Evolutionary conservation across 2,113 vertebrate genomes (phyloP).

Genomic region (Mola mola): DNA sequence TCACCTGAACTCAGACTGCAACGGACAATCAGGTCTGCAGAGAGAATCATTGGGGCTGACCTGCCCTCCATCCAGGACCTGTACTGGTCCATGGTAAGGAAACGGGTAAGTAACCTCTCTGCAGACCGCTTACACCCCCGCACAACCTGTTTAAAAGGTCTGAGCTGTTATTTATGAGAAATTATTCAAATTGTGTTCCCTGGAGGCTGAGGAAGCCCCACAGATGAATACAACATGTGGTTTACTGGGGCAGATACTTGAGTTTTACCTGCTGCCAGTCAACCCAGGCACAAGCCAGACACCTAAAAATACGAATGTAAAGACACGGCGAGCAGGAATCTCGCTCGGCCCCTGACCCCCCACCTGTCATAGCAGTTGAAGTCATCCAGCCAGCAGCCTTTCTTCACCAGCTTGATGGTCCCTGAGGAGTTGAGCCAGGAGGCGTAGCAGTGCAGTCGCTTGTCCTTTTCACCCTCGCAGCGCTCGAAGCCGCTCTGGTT

Average conservation of each 20-base stretch:
- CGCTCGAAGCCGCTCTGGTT: conserved; percentile 95
- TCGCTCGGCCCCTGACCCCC: conserved; percentile 35
- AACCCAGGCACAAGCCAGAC: conserved; percentile 13
- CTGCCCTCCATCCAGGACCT: too few relatives aligned
- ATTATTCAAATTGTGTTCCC: too few relatives aligned
- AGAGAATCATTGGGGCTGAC: too few relatives aligned
- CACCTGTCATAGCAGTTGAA: conserved; percentile 99
- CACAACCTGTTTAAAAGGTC: too few relatives aligned
- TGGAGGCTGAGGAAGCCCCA: too few relatives aligned
- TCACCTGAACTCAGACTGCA: too few relatives aligned
- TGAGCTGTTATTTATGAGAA: too few relatives aligned
- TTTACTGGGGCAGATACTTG: not conserved
- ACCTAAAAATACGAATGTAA: conserved; percentile 32
- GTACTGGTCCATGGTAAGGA: too few relatives aligned
- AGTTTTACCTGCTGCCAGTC: conserved; percentile 5
- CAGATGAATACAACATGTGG: too few relatives aligned
- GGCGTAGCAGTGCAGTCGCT: conserved; percentile 95
- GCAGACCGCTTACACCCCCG: too few relatives aligned
- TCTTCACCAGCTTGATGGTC: conserved; percentile 95
- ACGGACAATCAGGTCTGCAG: too few relatives aligned
- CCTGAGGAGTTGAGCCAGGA: conserved; percentile 98
- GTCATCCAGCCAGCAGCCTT: conserved; percentile 98
- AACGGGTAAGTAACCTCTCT: too few relatives aligned
- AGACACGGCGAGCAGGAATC: conserved; percentile 1
- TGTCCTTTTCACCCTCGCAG: conserved; percentile 96